These are phyloP conservation scores for Marasmarcha lunaedactyla DNA, from an alignment of 2,888 invertebrate species.

Conservation along the genomic window DNA sequence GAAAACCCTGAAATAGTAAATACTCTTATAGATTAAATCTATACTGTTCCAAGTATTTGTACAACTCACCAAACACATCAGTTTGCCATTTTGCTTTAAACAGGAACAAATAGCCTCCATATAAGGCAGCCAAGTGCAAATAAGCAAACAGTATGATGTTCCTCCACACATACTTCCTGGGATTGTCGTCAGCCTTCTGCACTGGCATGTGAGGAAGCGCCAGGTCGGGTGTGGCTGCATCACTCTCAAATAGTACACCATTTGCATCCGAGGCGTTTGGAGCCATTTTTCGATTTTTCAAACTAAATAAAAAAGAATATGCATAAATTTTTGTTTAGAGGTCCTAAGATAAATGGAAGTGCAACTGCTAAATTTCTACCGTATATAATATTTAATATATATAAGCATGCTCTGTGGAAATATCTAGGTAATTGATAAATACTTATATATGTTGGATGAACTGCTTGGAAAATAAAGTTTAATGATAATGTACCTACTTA, in stretches of 20 bases:
- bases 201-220: slow-evolving; percentile 42
- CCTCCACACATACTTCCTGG: slow-evolving; percentile 80
- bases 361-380: too few species aligned
- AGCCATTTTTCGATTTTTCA: slow-evolving; percentile 37
- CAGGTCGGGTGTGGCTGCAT: slow-evolving; percentile 55
- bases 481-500: too few species aligned
- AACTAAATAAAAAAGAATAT: slow-evolving; percentile 22
- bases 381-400: too few species aligned
- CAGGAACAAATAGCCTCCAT: slow-evolving; percentile 79
- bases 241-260: slow-evolving; percentile 58
- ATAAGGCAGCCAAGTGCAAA: slow-evolving; percentile 80
- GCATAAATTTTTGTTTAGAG: too few species aligned
- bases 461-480: too few species aligned
- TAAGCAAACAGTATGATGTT: slow-evolving; percentile 84
- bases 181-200: slow-evolving; percentile 66
- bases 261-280: slow-evolving; percentile 52
- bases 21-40: too few species aligned
- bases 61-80: slow-evolving; percentile 76
- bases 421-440: too few species aligned
- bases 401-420: too few species aligned
- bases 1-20: too few species aligned
- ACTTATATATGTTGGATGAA: too few species aligned
- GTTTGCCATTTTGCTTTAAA: slow-evolving; percentile 82
- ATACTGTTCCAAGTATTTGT: too few species aligned
- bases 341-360: too few species aligned